Conservation (phyloP, 2,888 invertebrate genomes). For the Latrodectus elegans region DNA sequence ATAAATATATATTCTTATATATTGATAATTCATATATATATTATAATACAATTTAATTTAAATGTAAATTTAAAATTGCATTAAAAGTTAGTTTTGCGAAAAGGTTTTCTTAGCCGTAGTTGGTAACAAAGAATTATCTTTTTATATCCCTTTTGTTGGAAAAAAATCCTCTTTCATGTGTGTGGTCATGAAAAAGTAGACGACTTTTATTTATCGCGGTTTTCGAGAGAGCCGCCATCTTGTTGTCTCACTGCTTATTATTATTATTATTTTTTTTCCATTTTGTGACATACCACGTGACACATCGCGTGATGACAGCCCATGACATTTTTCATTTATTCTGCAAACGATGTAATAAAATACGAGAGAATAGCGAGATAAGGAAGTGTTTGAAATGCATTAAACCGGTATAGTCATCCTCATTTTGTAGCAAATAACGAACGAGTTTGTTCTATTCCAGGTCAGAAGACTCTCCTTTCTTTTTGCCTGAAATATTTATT, state of each 20-base stretch:
- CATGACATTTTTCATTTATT: constrained; percentile 18
- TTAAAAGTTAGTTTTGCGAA: no score
- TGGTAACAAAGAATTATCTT: no score
- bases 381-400: constrained; percentile 2
- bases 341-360: not conserved
- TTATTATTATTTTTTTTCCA: no score
- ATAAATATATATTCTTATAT: no score
- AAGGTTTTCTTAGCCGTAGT: no score
- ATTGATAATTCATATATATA: no score
- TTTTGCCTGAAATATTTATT: not conserved
- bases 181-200: not conserved
- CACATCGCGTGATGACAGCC: constrained; percentile 44
- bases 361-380: not conserved
- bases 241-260: not conserved
- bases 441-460: no score
- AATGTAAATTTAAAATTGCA: no score
- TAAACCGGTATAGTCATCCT: not conserved
- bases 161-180: not conserved
- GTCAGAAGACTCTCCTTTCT: not conserved
- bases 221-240: not conserved
- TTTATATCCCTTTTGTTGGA: no score
- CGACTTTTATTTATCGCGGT: constrained; percentile 36
- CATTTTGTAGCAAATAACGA: not conserved
- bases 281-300: constrained; percentile 19
- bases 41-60: no score